Base-by-base conservation (phyloP, 2,113 vertebrate genomes). In the Syrmaticus mikado region DNA sequence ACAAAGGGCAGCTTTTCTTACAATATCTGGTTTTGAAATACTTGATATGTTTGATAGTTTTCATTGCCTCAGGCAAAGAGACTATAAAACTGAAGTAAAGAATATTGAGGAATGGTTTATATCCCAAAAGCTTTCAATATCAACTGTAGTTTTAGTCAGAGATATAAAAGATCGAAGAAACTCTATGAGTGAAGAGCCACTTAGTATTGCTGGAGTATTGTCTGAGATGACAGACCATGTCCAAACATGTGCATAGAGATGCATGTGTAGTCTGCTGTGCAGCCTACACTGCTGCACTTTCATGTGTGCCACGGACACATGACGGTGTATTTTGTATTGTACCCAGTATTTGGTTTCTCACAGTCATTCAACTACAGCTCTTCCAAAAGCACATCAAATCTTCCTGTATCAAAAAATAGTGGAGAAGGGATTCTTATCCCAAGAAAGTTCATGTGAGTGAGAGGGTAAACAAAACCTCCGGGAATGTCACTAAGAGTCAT, bases 291-390 rank as follows among this genome's bases (percentile, higher is more conserved):
- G 41, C 41, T 0, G 0, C 10, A 41, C 21, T 50, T 55, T 8
- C 0, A 22, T 3, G 46, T 17, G n/a, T 0, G 0, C 71, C n/a
- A 2, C 4, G 4, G 67, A 22, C 41, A 6, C 0, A 1, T 27
- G 8, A 52, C 75, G 57, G 48, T 5, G 3, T 21, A 18, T 13
- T 60, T 77, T 68, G 8, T 64, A 18, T 34, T 72, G 15, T 78
- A 45, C 22, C 43, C 71, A 3, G 15, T 53, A 53, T 68, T 91
- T 85, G 43, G 68, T 91, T 79, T 45, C 74, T 91, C 75, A 36
- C 67, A 70, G 66, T 76, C 71, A 36, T 43, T 60, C 64, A n/a
- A 13, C 43, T 92, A 84, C 91, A 94, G 43, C n/a, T 66, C 48
- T 73, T 89, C 89, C 89, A 91, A 72, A 84, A 89, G 40, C 78